Percentiles rank a stretch among this genome's conserved stretches.
Conservation (phyloP, 2,888 invertebrate genomes). For the Drosophila mayaguana region DNA sequence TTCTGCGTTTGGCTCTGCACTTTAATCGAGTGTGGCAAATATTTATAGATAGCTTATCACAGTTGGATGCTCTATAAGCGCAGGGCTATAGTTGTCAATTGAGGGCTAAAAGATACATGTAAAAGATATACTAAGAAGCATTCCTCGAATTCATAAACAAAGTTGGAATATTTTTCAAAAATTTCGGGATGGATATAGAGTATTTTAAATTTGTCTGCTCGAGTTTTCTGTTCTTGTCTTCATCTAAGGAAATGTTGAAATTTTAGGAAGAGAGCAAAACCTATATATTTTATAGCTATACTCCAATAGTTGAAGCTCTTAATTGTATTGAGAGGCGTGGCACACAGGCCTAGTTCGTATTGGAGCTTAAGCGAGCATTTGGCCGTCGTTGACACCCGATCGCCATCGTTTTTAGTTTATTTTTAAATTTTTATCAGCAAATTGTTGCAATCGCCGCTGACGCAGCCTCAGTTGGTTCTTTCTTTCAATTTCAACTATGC, state of each 20-base stretch:
- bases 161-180: background rate
- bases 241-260: too few relatives aligned
- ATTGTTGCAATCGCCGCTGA: constrained; percentile 11
- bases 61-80: background rate
- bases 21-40: constrained; percentile 3
- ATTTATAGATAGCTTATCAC: constrained; percentile 9
- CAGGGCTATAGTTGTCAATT: background rate
- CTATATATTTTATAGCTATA: too few relatives aligned
- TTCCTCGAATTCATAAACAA: too few relatives aligned
- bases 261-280: too few relatives aligned
- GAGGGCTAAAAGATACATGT: background rate
- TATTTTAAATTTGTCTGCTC: too few relatives aligned
- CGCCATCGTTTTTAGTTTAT: background rate
- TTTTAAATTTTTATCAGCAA: constrained; percentile 17
- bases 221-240: too few relatives aligned
- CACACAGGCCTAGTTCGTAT: background rate
- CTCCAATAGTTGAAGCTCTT: too few relatives aligned
- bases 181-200: too few relatives aligned
- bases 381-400: background rate
- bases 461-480: background rate
- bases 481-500: constrained; percentile 14
- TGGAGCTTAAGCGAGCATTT: background rate
- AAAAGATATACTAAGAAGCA: too few relatives aligned
- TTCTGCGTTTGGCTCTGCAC: constrained; percentile 5
- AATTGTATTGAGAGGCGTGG: too few relatives aligned